Percentiles rank a stretch among this genome's conserved stretches.
Evolutionary conservation across 2,797 vertebrate genomes (phyloP).

Genomic region (Liasis olivaceus): DNA sequence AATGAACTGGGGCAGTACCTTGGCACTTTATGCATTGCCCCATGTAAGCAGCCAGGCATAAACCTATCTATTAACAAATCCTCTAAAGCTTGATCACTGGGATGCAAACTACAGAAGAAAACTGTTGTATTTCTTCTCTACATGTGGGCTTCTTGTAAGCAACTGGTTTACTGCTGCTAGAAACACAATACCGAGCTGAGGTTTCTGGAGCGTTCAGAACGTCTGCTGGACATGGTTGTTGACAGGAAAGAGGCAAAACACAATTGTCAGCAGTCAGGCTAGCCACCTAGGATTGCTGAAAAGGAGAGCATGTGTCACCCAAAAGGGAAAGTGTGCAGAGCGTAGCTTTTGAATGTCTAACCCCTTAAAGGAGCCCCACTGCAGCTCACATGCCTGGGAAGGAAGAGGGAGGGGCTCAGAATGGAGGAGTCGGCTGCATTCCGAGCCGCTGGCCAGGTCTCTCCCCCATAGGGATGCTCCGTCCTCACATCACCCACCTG

Average conservation of each 20-base stretch:
- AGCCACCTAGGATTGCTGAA: neutral
- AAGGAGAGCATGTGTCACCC: neutral
- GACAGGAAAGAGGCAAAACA: neutral
- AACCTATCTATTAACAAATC: neutral
- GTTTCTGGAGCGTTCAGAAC: neutral
- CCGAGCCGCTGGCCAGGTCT: neutral
- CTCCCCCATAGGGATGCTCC: neutral
- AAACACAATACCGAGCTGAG: neutral
- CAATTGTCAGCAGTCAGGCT: neutral
- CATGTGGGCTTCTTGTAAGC: neutral
- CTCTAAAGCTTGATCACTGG: too few species aligned
- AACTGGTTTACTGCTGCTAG: neutral
- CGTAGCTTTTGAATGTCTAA: neutral
- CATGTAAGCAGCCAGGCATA: neutral
- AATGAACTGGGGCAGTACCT: neutral
- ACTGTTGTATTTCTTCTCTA: neutral
- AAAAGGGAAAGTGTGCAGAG: neutral
- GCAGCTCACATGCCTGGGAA: neutral
- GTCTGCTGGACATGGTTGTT: neutral
- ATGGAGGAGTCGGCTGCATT: neutral
- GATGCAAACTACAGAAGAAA: neutral
- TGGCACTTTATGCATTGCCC: neutral
- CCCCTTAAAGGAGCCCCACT: neutral
- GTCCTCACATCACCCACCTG: neutral
- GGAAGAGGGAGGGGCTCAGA: neutral